These are phyloP conservation scores for Craterocephalus amniculus DNA, from an alignment of 2,797 vertebrate species.

Conservation along the genomic window DNA sequence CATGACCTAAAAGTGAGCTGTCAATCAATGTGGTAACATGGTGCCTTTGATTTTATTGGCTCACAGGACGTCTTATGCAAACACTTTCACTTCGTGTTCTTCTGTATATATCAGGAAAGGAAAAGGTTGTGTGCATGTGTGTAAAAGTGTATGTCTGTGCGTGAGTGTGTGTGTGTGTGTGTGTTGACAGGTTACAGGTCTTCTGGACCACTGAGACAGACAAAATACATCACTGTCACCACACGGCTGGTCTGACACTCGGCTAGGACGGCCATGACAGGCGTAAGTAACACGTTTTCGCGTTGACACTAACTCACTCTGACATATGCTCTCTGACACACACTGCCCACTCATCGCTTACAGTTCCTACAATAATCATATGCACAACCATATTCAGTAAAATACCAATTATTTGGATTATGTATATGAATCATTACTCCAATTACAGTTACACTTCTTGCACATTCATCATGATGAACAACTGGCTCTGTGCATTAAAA, in stretches of 20 bases:
- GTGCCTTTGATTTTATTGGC: conserved; percentile 14
- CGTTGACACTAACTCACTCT: conserved; percentile 68
- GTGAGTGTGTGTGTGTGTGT: conserved; percentile 9
- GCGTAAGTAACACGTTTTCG: conserved; percentile 80
- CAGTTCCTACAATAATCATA: conserved; percentile 61
- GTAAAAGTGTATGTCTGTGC: conserved; percentile 21
- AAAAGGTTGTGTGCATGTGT: conserved; percentile 11
- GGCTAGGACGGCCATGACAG: conserved; percentile 74
- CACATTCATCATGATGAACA: conserved; percentile 10
- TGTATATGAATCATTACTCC: not conserved
- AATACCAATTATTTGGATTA: conserved; percentile 34
- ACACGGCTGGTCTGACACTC: conserved; percentile 67
- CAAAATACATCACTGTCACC: conserved; percentile 79
- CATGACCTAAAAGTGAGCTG: conserved; percentile 22
- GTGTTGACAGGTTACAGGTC: conserved; percentile 74
- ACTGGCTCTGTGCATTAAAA: conserved; percentile 10
- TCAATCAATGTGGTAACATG: conserved; percentile 6
- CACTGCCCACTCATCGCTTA: conserved; percentile 62
- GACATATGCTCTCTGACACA: conserved; percentile 73
- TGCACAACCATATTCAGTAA: conserved; percentile 17
- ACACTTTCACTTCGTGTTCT: conserved; percentile 16
- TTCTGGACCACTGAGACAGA: conserved; percentile 77
- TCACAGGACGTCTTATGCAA: conserved; percentile 10
- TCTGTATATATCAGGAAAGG: not conserved
- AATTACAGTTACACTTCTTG: conserved; percentile 2